Evolutionary conservation across 2,888 invertebrate species (phyloP), one percentile per base, ranked within the genome.

Genomic region (Andrena hattorfiana): DNA sequence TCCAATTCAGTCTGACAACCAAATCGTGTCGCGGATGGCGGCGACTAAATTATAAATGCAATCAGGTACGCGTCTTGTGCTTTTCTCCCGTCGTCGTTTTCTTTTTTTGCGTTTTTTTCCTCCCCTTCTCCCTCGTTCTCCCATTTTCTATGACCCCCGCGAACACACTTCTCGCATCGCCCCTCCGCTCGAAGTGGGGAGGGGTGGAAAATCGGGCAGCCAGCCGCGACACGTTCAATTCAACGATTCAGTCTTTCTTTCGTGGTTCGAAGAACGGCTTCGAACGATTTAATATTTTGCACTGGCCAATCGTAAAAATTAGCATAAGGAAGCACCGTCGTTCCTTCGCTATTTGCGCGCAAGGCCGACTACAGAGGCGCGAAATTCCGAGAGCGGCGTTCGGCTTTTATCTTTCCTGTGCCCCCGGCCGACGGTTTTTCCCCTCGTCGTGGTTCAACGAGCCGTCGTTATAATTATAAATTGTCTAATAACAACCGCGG

Each of bases 1-100:
- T 93, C 93, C 92, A 92, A 93, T 93, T 93, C 92, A 92, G 91
- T 92, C 88, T 81, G 85, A 88, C 84, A 51, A 84, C 84, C 82
- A 84, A 82, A 79, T 68, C 73, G 77, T 76, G 75, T 85, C 88
- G 84, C 84, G 81, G 76, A 28, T 79, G 85, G 67, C 82, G 59
- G 69, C 77, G 62, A 59, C 48, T 26, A 35, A 56, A 51, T 59
- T 68, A 68, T 54, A 75, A 85, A 69, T 72, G 74, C 82, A 82
- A 60, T 83, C 83, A 83, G 83, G 83, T 83, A 83, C 83, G 68
- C 73, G 54, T 76, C 75, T 76, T 81, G 49, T 71, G 68, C 51
- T 73, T 42, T 71, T 26, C 51, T 67, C 66, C 56, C 23, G 54
- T 26, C 59, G 8, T 63, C 32, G 4, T 42, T 23, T 26, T 28